Evolutionary conservation across 1,140 invertebrate species (phyloP).

Genomic region (Micrasema minimum): DNA sequence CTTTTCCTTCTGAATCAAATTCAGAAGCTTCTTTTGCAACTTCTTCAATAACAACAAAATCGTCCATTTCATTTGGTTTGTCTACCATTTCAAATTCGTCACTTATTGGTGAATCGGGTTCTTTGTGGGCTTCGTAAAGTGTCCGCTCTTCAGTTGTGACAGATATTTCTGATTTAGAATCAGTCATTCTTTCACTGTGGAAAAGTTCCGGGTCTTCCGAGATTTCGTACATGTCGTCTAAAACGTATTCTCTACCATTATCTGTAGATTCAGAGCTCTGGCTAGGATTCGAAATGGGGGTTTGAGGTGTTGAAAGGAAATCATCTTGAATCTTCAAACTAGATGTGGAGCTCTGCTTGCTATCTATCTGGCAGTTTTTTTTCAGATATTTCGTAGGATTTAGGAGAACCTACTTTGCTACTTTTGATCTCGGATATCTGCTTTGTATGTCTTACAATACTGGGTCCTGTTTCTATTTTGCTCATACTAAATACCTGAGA

Average conservation of each 20-base stretch:
- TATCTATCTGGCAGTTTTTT: conserved; percentile 51
- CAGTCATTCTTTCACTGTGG: conserved; percentile 59
- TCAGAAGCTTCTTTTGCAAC: conserved; percentile 85
- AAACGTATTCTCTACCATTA: conserved; percentile 71
- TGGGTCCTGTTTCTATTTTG: conserved; percentile 52
- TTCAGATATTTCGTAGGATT: conserved; percentile 50
- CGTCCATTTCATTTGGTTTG: conserved; percentile 85
- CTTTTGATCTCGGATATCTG: conserved; percentile 39
- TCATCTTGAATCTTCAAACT: conserved; percentile 65
- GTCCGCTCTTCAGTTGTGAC: conserved; percentile 68
- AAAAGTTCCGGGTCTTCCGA: conserved; percentile 69
- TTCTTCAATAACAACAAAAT: conserved; percentile 88
- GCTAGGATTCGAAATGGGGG: conserved; percentile 71
- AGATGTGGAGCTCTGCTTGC: conserved; percentile 52
- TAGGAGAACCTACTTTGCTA: conserved; percentile 43
- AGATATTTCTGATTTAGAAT: conserved; percentile 66
- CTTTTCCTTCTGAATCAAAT: conserved; percentile 82
- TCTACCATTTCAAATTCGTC: conserved; percentile 92
- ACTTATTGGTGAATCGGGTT: conserved; percentile 81
- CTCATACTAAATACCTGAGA: conserved; percentile 52
- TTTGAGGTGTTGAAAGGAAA: conserved; percentile 67
- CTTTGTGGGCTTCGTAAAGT: conserved; percentile 66
- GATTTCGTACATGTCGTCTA: conserved; percentile 69
- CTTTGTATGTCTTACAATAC: conserved; percentile 46
- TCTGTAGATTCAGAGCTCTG: conserved; percentile 73